These are phyloP conservation scores for Sceloporus undulatus DNA, from an alignment of 2,113 vertebrate genomes.

Conservation along the genomic window DNA sequence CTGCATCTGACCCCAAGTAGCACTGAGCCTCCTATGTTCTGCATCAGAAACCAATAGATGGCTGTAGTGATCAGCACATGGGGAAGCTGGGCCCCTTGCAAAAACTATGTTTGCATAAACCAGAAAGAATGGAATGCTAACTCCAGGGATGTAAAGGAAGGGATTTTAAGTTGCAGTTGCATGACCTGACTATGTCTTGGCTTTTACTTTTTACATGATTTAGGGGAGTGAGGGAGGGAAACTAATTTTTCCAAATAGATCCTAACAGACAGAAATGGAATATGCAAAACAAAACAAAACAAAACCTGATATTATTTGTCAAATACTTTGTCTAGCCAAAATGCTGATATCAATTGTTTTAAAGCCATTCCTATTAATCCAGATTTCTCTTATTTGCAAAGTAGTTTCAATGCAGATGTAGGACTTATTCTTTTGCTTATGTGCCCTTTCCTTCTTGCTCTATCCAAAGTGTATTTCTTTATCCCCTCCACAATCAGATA, in stretches of 20 bases:
- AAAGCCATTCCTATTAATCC: background rate
- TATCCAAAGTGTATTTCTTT: too few relatives aligned
- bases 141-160: background rate
- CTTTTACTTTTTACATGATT: constrained; percentile 33
- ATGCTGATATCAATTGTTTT: constrained; percentile 29
- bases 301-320: background rate
- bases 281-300: background rate
- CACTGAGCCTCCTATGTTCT: background rate
- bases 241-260: constrained; percentile 35
- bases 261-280: background rate
- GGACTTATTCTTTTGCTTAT: background rate
- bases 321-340: constrained; percentile 28
- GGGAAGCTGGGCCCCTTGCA: background rate
- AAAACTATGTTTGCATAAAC: background rate
- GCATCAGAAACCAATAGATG: background rate
- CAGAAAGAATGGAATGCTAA: background rate
- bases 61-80: constrained; percentile 13
- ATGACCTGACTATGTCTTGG: constrained; percentile 27
- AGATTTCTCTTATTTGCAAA: constrained; percentile 34
- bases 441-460: too few relatives aligned
- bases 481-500: too few relatives aligned
- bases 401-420: background rate
- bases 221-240: constrained; percentile 39
- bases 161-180: constrained; percentile 12
- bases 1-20: constrained; percentile 22